phyloP scores from a whole-genome alignment of 2,797 vertebrate genomes.

The Takifugu rubripes region DNA sequence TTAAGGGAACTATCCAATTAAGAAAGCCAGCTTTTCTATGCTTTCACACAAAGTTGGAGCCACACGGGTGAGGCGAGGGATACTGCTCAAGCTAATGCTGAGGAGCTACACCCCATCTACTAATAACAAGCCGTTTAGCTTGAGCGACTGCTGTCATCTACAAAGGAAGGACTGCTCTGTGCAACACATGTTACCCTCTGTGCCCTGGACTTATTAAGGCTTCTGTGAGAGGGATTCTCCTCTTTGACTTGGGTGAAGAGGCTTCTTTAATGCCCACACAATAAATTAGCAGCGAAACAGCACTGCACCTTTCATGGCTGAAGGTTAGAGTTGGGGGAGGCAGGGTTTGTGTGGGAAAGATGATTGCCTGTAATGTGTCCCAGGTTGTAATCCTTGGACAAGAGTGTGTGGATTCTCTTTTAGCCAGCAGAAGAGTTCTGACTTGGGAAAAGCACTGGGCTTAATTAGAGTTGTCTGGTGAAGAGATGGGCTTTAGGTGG shows the following conservation, averaged over 20 bases:
- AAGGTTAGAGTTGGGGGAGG: conserved; percentile 12
- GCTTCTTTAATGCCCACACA: conserved; percentile 75
- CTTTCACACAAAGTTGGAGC: conserved; percentile 49
- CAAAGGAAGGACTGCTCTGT: conserved; percentile 63
- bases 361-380: conserved; percentile 81
- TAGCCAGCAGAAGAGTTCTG: conserved; percentile 68
- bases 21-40: conserved; percentile 57
- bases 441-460: conserved; percentile 71
- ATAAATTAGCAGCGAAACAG: conserved; percentile 76
- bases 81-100: conserved; percentile 49
- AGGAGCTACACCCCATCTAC: conserved; percentile 43
- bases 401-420: conserved; percentile 69
- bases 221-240: conserved; percentile 67
- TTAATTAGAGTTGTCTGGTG: conserved; percentile 80
- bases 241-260: conserved; percentile 76
- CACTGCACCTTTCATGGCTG: conserved; percentile 66
- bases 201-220: conserved; percentile 69
- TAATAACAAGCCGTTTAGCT: conserved; percentile 69
- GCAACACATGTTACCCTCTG: conserved; percentile 53
- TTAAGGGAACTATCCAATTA: conserved; percentile 74
- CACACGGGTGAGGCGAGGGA: conserved; percentile 47
- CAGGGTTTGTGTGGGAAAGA: conserved; percentile 52
- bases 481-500: conserved; percentile 78
- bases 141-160: conserved; percentile 53
- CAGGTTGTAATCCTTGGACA: conserved; percentile 81